A percentile compares a stretch with the other conserved stretches of the same genome.
Conservation (phyloP, 2,888 invertebrate species). For the Nomada fucata region DNA sequence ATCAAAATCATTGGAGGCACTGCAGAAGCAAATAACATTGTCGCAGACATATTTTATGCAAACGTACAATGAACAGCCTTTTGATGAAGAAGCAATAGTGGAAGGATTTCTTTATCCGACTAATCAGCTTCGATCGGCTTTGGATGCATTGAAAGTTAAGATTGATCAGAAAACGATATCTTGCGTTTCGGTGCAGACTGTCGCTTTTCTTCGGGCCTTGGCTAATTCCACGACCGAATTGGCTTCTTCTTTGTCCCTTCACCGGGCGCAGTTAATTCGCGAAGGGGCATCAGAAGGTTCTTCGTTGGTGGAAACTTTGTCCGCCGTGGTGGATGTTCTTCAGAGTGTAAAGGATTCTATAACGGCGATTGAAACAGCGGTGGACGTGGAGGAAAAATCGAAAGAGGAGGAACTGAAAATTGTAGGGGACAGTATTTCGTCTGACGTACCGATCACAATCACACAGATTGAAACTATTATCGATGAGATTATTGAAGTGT, state of each 20-base stretch:
- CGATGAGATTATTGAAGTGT: conserved; percentile 77
- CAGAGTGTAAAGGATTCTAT: conserved; percentile 74
- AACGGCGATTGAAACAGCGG: conserved; percentile 26
- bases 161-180: conserved; percentile 48
- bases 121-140: conserved; percentile 76
- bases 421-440: conserved; percentile 14
- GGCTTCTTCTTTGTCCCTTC: conserved; percentile 69
- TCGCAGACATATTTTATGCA: conserved; percentile 76
- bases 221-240: conserved; percentile 73
- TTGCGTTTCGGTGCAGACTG: conserved; percentile 48
- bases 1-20: conserved; percentile 76
- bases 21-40: conserved; percentile 78
- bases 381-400: conserved; percentile 24
- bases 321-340: conserved; percentile 76
- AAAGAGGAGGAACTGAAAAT: conserved; percentile 9
- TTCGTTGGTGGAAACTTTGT: conserved; percentile 79
- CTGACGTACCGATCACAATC: conserved; percentile 50
- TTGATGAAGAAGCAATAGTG: conserved; percentile 80
- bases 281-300: conserved; percentile 74
- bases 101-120: conserved; percentile 81
- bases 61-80: conserved; percentile 67
- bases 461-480: conserved; percentile 76
- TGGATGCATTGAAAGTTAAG: conserved; percentile 71
- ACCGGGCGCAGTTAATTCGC: conserved; percentile 73
- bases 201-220: conserved; percentile 70